phyloP scores from a whole-genome alignment of 2,113 vertebrate genomes.

The Hypanus sabinus region DNA sequence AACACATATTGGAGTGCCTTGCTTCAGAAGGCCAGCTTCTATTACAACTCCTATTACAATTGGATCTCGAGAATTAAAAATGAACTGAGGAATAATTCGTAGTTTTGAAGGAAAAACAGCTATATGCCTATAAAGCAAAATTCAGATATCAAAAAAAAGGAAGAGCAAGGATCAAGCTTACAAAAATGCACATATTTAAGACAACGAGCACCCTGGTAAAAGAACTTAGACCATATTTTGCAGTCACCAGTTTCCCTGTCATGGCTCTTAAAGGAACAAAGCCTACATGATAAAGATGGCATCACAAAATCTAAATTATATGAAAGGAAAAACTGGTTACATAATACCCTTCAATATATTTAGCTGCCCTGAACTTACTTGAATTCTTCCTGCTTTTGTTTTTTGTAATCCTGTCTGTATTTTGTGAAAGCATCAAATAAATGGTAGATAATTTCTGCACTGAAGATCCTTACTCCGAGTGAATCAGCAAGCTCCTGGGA shows the following conservation, averaged over 20 bases:
- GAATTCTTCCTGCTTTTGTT: constrained; percentile 96
- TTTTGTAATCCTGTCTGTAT: constrained; percentile 95
- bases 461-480: constrained; percentile 88
- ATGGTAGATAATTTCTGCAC: constrained; percentile 97
- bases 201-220: not conserved
- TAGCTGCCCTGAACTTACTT: constrained; percentile 63
- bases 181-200: not conserved
- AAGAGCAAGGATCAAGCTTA: not conserved
- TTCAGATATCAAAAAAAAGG: not conserved
- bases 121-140: constrained; percentile 63
- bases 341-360: not conserved
- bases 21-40: constrained; percentile 80
- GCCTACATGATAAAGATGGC: not conserved
- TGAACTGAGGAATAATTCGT: constrained; percentile 87
- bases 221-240: not conserved
- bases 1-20: constrained; percentile 87
- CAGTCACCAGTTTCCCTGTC: not conserved
- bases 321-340: not conserved
- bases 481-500: constrained; percentile 96
- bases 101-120: constrained; percentile 95
- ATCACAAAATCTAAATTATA: not conserved
- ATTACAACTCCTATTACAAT: constrained; percentile 88
- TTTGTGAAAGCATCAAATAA: constrained; percentile 97
- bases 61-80: constrained; percentile 97
- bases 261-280: not conserved